These are phyloP conservation scores for Campoplex nolae DNA, from an alignment of 2,888 invertebrate species.

Conservation along the genomic window DNA sequence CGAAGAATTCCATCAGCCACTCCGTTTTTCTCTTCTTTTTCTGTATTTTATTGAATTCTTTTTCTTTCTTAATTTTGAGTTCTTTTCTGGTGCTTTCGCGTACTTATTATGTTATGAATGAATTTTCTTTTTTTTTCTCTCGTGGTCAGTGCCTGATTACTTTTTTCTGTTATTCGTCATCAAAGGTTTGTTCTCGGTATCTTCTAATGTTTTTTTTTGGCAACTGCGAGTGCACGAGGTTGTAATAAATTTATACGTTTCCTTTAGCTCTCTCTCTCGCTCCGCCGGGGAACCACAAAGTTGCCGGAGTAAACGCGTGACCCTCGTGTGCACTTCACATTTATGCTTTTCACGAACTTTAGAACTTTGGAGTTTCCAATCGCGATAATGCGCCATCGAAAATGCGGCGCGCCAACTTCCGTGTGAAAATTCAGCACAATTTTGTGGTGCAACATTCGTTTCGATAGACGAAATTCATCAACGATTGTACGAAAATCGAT, in stretches of 20 bases:
- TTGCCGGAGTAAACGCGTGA: conserved; percentile 4
- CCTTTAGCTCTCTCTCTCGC: background rate
- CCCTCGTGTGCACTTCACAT: background rate
- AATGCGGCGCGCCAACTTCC: background rate
- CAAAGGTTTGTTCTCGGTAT: background rate
- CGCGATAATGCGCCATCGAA: conserved; percentile 33
- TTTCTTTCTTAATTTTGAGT: background rate
- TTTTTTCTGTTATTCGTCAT: background rate
- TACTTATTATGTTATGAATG: background rate
- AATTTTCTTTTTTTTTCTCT: background rate
- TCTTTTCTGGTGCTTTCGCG: background rate
- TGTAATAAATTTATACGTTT: conserved; percentile 1
- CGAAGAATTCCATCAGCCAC: conserved; percentile 7
- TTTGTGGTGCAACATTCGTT: background rate
- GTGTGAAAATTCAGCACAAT: conserved; percentile 25
- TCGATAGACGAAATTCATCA: background rate
- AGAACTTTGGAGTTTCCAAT: conserved; percentile 24
- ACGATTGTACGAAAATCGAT: background rate
- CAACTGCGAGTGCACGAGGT: background rate
- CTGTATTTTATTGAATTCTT: background rate
- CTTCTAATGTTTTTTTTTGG: background rate
- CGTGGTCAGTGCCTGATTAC: background rate
- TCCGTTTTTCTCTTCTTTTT: background rate
- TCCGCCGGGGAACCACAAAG: background rate
- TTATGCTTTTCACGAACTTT: conserved; percentile 34